A percentile compares a stretch with the other conserved stretches of the same genome.
Conservation (phyloP, 2,797 vertebrate genomes). For the Enteromius viviparus region DNA sequence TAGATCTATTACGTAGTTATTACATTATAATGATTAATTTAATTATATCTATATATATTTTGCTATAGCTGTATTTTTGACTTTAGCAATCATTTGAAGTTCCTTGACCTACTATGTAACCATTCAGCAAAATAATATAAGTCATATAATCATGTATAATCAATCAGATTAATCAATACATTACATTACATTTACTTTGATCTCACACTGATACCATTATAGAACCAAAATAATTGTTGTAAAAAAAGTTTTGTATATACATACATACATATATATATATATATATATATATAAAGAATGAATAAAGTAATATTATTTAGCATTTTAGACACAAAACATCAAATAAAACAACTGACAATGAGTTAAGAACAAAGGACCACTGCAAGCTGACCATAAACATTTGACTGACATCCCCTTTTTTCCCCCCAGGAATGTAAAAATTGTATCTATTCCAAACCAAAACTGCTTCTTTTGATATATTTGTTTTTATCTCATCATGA, state of each 20-base stretch:
- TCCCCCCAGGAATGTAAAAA: background rate
- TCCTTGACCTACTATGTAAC: background rate
- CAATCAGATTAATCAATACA: background rate
- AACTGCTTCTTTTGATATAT: background rate
- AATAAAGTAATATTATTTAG: background rate
- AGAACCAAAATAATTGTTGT: background rate
- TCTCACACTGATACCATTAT: background rate
- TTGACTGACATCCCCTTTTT: background rate
- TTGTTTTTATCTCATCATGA: background rate
- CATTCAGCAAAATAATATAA: background rate
- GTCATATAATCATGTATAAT: background rate
- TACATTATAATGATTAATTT: background rate
- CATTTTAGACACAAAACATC: background rate
- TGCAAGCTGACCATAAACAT: background rate
- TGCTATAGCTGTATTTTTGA: background rate
- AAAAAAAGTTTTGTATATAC: no score
- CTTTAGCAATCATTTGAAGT: background rate
- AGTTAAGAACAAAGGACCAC: constrained; percentile 26
- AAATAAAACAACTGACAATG: no score
- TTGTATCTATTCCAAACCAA: background rate
- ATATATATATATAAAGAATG: background rate
- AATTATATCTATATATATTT: background rate
- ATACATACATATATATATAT: no score
- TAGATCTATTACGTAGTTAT: background rate
- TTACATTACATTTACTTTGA: background rate